Evolutionary conservation across 2,113 vertebrate genomes (phyloP), one percentile per base, ranked within the genome.

Genomic region (Nansenia antarctica): DNA sequence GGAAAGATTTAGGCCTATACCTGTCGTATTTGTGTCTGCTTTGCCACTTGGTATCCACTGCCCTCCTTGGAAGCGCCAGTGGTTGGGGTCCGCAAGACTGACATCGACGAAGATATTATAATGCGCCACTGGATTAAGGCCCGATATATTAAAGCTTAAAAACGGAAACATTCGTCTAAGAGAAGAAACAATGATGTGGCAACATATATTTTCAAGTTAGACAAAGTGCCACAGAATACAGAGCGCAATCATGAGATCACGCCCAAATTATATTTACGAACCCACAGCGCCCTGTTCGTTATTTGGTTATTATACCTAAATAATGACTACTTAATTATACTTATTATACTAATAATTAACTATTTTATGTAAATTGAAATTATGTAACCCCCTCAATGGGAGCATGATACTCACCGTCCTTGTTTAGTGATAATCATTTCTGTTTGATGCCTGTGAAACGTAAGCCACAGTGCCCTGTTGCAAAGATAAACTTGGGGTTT

Each of bases 21-120:
- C 94, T 93, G 93, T 93, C 79, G 94, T 92, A 87, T 95, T 94
- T 82, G 94, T 94, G 92, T 95, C 94, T 84, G 94, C 94, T 88
- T 95, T 95, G 85, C 94, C 94, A 85, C 93, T 94, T 83, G 94
- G 92, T 88, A 95, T 91, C 94, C 94, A 95, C 87, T 95, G 95
- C 83, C 94, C 94, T 77, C 93, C 94, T 88, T 95, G 94, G 89
- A 95, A 95, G 82, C 94, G 90, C 94, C 94, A 95, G 90, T 94
- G 94, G 88, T 94, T 95, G 66, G 94, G 94, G 87, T 95, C 94
- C 82, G 93, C 93, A 87, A 95, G 88, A 88, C 95, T 94, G 80
- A 95, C 93, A 89, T 95, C 94, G 90, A 94, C 94, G 90, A 94
- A 94, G 85, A 95, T 92, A 88, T 95, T 95, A 84, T 95, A 95